phyloP scores from a whole-genome alignment of 30 jellyfish, hydroid and myxozoan genomes.

The Sanderia malayensis region DNA sequence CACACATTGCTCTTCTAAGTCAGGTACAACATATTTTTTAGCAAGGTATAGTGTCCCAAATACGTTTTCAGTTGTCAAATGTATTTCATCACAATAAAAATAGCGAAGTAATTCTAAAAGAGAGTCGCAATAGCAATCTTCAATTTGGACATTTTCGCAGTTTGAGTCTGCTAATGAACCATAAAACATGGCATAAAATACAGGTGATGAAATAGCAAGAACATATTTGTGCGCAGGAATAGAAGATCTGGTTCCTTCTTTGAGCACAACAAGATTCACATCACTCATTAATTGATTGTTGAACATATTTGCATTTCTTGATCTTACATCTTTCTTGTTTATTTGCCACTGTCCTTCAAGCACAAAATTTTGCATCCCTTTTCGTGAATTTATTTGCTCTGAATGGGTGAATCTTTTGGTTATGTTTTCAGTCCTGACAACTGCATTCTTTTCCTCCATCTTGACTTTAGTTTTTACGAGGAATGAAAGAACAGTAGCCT shows the following conservation, averaged over 20 bases:
- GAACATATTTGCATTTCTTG: constrained; percentile 57
- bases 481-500: constrained; percentile 47
- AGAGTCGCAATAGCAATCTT: constrained; percentile 58
- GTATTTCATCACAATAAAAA: constrained; percentile 63
- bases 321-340: constrained; percentile 35
- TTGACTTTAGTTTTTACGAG: too few relatives aligned
- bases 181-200: constrained; percentile 66
- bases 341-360: constrained; percentile 77
- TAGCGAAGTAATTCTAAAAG: constrained; percentile 57
- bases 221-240: constrained; percentile 70
- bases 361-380: constrained; percentile 29
- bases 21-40: constrained; percentile 64
- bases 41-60: constrained; percentile 71
- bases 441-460: too few relatives aligned
- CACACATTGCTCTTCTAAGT: constrained; percentile 57
- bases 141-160: constrained; percentile 45
- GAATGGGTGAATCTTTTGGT: constrained; percentile 35
- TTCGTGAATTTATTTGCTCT: constrained; percentile 20
- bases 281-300: constrained; percentile 69
- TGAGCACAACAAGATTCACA: constrained; percentile 42
- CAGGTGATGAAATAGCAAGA: constrained; percentile 63
- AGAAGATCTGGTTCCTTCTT: constrained; percentile 20
- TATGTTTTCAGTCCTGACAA: constrained; percentile 8
- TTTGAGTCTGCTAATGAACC: constrained; percentile 45
- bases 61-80: constrained; percentile 51